Evolutionary conservation across 2,113 vertebrate species (phyloP).

Genomic region (Tachysurus vachellii): DNA sequence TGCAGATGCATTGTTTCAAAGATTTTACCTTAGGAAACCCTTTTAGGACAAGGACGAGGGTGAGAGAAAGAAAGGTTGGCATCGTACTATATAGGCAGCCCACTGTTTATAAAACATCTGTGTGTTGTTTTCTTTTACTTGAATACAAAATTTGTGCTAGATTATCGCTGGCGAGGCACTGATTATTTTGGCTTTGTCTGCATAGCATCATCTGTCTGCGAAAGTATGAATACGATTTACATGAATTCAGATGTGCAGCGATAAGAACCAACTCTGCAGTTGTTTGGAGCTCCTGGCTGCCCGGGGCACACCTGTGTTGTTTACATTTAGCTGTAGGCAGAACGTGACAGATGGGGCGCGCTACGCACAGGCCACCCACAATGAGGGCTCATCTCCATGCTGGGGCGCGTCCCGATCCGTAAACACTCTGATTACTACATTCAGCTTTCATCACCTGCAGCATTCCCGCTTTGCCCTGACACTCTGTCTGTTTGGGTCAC

Average conservation of each 20-base stretch:
- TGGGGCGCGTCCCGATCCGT: conserved; percentile 35
- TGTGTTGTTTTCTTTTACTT: conserved; percentile 42
- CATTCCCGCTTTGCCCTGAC: conserved; percentile 36
- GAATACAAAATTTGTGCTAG: conserved; percentile 33
- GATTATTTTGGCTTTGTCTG: conserved; percentile 42
- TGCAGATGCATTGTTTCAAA: conserved; percentile 22
- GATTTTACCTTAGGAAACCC: conserved; percentile 30
- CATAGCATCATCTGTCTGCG: conserved; percentile 9
- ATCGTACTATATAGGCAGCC: conserved; percentile 33
- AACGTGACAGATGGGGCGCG: conserved; percentile 47
- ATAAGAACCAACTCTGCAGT: conserved; percentile 19
- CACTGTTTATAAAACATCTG: conserved; percentile 39
- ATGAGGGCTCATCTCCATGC: conserved; percentile 18
- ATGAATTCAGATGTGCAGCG: conserved; percentile 23
- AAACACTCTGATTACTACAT: conserved; percentile 58
- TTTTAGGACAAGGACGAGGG: neutral
- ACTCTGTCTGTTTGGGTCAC: conserved; percentile 18
- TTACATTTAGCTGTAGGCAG: conserved; percentile 38
- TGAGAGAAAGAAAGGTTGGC: conserved; percentile 9
- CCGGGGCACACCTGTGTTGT: conserved; percentile 48
- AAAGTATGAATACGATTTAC: conserved; percentile 33
- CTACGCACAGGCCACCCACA: conserved; percentile 52
- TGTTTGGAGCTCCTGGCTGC: conserved; percentile 10
- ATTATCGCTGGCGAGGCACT: conserved; percentile 27
- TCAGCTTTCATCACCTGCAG: conserved; percentile 53